Conservation (phyloP, 2,113 vertebrate species). For the Zosterops hypoxanthus region DNA sequence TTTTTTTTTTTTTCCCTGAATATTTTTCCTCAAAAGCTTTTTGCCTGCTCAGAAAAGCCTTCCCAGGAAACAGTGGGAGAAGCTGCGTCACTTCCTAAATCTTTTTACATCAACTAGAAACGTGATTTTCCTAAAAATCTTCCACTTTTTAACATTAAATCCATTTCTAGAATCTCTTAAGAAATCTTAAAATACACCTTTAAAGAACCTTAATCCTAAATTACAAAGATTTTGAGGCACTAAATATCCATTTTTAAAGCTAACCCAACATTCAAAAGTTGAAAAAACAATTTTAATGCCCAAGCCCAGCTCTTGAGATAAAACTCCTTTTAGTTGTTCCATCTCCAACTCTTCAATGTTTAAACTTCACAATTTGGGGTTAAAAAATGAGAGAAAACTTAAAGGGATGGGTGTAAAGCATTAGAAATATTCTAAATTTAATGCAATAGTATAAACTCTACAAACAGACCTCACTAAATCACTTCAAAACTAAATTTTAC, state of each 20-base stretch:
- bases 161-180: rapidly evolving
- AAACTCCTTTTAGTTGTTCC: neutral
- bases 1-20: neutral
- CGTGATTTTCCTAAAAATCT: rapidly evolving
- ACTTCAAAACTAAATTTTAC: neutral
- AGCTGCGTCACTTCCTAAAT: rapidly evolving
- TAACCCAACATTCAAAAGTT: neutral
- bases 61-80: neutral
- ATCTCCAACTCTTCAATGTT: rapidly evolving
- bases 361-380: too few relatives aligned
- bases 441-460: rapidly evolving
- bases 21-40: neutral
- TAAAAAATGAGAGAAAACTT: rapidly evolving
- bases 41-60: neutral
- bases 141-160: rapidly evolving
- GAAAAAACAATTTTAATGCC: rapidly evolving
- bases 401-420: rapidly evolving
- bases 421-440: neutral
- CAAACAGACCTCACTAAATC: rapidly evolving
- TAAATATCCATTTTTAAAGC: neutral
- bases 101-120: rapidly evolving
- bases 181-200: neutral
- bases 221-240: rapidly evolving
- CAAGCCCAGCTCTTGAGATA: neutral
- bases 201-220: neutral